Evolutionary conservation across 2,113 vertebrate genomes (phyloP).

Genomic region (Pristiophorus japonicus): DNA sequence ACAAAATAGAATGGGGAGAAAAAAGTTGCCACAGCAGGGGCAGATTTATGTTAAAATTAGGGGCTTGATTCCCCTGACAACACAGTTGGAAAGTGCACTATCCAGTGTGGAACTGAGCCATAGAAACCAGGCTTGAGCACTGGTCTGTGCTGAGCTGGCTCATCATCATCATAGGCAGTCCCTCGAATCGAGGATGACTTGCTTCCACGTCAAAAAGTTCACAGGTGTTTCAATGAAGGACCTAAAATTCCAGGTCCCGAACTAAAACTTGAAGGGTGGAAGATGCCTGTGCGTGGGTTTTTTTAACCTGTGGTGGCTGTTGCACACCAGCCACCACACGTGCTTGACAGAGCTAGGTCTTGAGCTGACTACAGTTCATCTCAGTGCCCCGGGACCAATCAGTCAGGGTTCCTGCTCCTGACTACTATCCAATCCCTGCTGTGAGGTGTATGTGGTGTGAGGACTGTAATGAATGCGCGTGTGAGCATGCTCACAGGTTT

Average conservation of each 20-base stretch:
- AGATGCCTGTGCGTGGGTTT: too few species aligned
- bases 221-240: too few species aligned
- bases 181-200: too few species aligned
- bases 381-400: neutral
- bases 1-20: neutral
- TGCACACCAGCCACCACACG: too few species aligned
- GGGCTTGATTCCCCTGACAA: neutral
- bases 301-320: too few species aligned
- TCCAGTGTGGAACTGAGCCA: neutral
- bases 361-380: neutral
- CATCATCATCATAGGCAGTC: too few species aligned
- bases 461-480: too few species aligned
- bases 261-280: too few species aligned
- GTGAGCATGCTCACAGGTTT: too few species aligned
- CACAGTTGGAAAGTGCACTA: neutral
- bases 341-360: too few species aligned
- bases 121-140: neutral
- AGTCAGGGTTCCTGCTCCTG: neutral
- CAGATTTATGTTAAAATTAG: neutral
- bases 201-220: too few species aligned
- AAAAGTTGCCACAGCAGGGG: neutral
- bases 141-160: neutral
- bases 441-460: neutral
- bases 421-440: neutral
- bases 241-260: too few species aligned